Conservation (phyloP, 2,888 invertebrate genomes). For the Lysandra bellargus region DNA sequence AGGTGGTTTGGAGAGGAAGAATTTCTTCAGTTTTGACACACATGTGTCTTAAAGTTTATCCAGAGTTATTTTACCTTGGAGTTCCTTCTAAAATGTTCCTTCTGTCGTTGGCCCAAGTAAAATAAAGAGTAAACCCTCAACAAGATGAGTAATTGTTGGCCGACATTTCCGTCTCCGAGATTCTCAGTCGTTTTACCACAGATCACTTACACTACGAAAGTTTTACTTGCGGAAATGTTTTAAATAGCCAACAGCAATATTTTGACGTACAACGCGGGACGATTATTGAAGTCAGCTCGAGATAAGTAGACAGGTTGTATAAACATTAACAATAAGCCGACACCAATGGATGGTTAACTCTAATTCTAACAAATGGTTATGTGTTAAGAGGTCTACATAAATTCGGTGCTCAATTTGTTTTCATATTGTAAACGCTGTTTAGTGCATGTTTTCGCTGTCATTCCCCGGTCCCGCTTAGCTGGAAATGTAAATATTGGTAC, state of each 20-base stretch:
- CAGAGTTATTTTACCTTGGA: no score
- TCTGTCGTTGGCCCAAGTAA: no score
- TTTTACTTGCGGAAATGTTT: not conserved
- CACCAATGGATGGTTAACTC: constrained; percentile 49
- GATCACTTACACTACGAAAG: not conserved
- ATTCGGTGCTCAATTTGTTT: constrained; percentile 42
- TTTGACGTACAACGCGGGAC: constrained; percentile 36
- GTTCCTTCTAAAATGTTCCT: no score
- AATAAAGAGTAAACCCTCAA: no score
- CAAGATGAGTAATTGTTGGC: not conserved
- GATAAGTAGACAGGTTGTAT: constrained; percentile 57
- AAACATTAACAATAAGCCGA: constrained; percentile 49
- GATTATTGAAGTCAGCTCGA: constrained; percentile 48
- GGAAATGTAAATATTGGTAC: constrained; percentile 24
- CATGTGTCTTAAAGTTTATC: no score
- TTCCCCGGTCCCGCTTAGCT: constrained; percentile 5
- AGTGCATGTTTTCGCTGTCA: constrained; percentile 13
- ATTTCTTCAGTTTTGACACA: no score
- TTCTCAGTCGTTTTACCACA: not conserved
- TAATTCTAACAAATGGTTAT: constrained; percentile 45
- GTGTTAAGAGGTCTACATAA: constrained; percentile 40
- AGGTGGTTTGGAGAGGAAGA: no score
- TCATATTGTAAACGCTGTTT: constrained; percentile 35
- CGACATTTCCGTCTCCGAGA: not conserved
- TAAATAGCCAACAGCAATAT: constrained; percentile 40